Conservation (phyloP, 2,797 vertebrate genomes). For the Phataginus tricuspis region DNA sequence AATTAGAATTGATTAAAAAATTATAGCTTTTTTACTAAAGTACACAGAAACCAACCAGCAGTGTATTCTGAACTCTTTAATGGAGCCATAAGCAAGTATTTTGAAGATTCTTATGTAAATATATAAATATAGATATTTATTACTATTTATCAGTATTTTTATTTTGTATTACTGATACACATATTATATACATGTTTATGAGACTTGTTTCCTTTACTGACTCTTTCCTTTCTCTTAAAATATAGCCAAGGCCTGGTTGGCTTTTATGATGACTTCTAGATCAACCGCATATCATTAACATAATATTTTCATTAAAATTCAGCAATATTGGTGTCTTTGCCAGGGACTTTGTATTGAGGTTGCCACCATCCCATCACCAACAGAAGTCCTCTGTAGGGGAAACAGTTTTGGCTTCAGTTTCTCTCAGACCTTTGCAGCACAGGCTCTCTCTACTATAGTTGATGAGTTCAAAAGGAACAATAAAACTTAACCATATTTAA, state of each 20-base stretch:
- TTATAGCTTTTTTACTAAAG: conserved; percentile 41
- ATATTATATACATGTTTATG: conserved; percentile 27
- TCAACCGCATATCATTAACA: conserved; percentile 13
- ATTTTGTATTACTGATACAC: conserved; percentile 1
- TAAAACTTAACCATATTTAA: conserved; percentile 50
- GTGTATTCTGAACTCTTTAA: background rate
- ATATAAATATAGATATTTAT: background rate
- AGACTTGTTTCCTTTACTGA: background rate
- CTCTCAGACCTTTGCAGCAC: background rate
- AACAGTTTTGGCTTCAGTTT: conserved; percentile 33
- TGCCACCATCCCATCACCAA: background rate
- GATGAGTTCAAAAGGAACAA: conserved; percentile 64
- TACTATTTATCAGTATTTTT: background rate
- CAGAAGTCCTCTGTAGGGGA: background rate
- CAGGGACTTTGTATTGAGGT: background rate
- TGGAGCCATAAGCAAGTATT: background rate
- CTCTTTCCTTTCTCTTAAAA: conserved; percentile 38
- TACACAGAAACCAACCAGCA: conserved; percentile 7
- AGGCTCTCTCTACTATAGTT: conserved; percentile 21
- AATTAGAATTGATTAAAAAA: conserved; percentile 15
- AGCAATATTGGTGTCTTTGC: background rate
- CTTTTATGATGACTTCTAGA: conserved; percentile 67
- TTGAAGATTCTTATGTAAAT: background rate
- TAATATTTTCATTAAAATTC: conserved; percentile 57
- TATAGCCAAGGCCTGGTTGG: background rate